These are phyloP conservation scores for Glomeris marginata DNA, from an alignment of 2,888 invertebrate genomes.

Conservation along the genomic window DNA sequence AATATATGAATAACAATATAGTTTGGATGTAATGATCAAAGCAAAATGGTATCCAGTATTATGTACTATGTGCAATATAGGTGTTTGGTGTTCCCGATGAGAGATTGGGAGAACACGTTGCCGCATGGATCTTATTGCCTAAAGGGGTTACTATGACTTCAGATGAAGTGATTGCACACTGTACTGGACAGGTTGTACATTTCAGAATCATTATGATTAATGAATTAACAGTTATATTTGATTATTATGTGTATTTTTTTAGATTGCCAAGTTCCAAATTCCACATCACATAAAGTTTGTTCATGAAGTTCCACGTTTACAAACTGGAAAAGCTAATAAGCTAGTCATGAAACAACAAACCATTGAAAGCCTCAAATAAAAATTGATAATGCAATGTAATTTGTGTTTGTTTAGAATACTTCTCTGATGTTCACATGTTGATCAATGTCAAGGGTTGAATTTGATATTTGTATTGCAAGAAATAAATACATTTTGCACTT, in stretches of 20 bases:
- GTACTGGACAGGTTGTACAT: slow-evolving; percentile 39
- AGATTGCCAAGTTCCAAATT: slow-evolving; percentile 38
- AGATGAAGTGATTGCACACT: slow-evolving; percentile 49
- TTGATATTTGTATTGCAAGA: no score
- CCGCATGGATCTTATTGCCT: slow-evolving; percentile 29
- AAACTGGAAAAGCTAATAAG: slow-evolving; percentile 36
- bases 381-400: no score
- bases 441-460: no score
- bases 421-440: no score
- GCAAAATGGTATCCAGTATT: no score
- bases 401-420: no score
- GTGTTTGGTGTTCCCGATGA: slow-evolving; percentile 59
- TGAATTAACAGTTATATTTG: background rate
- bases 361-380: background rate
- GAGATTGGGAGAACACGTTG: slow-evolving; percentile 50
- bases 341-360: slow-evolving; percentile 17
- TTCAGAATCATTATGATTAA: background rate
- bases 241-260: slow-evolving; percentile 13
- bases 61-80: slow-evolving; percentile 26
- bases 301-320: slow-evolving; percentile 31
- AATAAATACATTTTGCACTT: no score
- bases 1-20: background rate
- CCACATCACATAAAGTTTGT: slow-evolving; percentile 33
- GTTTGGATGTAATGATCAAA: no score
- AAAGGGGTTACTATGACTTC: slow-evolving; percentile 21